A percentile compares a stretch with the other conserved stretches of the same genome.
phyloP scores from a whole-genome alignment of 2,113 vertebrate species.

The Entomyzon cyanotis region DNA sequence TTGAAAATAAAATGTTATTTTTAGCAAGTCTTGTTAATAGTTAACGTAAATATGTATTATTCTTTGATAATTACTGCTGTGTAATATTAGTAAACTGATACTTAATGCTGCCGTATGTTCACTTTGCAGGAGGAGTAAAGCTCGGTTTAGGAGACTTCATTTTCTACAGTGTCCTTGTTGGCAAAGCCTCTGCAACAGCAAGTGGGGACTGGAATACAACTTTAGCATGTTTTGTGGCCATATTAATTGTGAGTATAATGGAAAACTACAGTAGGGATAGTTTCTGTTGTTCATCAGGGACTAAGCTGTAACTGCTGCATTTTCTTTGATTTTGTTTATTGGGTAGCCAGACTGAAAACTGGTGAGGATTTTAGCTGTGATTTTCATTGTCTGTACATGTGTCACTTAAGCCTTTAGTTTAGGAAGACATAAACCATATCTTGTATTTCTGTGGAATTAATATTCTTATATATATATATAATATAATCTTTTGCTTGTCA shows the following conservation, averaged over 20 bases:
- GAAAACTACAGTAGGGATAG: neutral
- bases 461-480: neutral
- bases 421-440: neutral
- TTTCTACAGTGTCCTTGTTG: constrained; percentile 99
- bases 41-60: neutral
- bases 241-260: constrained; percentile 89
- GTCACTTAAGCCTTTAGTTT: neutral
- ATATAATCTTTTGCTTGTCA: neutral
- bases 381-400: neutral
- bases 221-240: constrained; percentile 97
- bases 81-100: neutral
- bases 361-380: neutral
- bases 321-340: neutral
- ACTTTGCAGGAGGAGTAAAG: constrained; percentile 90
- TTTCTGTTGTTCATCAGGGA: neutral
- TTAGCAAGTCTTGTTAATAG: neutral
- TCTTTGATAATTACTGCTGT: neutral
- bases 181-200: constrained; percentile 97
- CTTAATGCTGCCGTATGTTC: constrained; percentile 26
- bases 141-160: constrained; percentile 98
- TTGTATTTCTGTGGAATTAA: neutral
- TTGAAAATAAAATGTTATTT: neutral
- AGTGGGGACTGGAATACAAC: constrained; percentile 99
- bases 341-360: neutral
- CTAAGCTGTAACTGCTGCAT: neutral